Conservation (phyloP, 2,888 invertebrate genomes). For the Aspidiotus destructor region DNA sequence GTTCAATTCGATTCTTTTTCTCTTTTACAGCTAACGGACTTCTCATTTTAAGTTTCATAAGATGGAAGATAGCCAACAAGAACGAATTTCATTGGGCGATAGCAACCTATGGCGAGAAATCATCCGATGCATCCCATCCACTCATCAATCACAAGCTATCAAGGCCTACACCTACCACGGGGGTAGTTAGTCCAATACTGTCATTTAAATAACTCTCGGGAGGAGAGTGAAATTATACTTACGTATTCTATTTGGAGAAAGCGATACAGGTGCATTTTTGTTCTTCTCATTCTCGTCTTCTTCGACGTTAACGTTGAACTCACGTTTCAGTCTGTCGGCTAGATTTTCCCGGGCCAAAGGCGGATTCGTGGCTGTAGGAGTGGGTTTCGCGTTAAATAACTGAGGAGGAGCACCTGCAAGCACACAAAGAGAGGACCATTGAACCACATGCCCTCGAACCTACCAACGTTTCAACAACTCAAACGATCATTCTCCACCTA, state of each 20-base stretch:
- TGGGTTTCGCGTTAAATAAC: conserved; percentile 24
- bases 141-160: no score
- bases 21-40: no score
- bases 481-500: not conserved
- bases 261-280: conserved; percentile 8
- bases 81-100: no score
- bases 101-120: no score
- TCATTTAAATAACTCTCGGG: no score
- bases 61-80: no score
- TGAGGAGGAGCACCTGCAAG: conserved; percentile 6
- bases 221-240: not conserved
- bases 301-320: conserved; percentile 64
- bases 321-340: conserved; percentile 69
- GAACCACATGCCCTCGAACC: not conserved
- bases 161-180: no score
- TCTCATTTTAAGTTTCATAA: no score
- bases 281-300: conserved; percentile 45
- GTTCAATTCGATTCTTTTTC: no score
- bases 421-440: not conserved
- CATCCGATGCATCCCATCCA: no score
- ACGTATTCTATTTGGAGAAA: conserved; percentile 30
- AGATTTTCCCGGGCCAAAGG: conserved; percentile 73
- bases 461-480: not conserved
- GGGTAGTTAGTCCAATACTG: no score
- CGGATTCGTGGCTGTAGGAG: conserved; percentile 11